phyloP scores from a whole-genome alignment of 2,797 vertebrate genomes.

The Bufotes viridis region DNA sequence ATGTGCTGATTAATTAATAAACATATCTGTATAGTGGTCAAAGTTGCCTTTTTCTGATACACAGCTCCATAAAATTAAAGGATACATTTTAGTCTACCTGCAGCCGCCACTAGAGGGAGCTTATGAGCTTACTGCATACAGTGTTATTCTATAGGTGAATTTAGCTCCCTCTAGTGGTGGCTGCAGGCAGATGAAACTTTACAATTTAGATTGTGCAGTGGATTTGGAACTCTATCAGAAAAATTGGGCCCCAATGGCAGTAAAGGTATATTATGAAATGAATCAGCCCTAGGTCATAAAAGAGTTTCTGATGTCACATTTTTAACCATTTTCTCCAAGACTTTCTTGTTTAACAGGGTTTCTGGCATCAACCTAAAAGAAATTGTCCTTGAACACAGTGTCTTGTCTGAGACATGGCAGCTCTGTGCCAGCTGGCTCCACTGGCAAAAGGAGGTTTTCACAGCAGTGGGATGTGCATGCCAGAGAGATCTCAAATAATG shows the following conservation, averaged over 20 bases:
- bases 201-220: not conserved
- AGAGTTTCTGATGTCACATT: not conserved
- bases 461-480: slow-evolving; percentile 46
- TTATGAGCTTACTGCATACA: too few relatives aligned
- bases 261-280: not conserved
- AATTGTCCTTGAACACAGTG: slow-evolving; percentile 56
- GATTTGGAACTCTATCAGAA: not conserved
- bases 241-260: not conserved
- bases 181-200: not conserved
- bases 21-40: too few relatives aligned
- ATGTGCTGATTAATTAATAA: too few relatives aligned
- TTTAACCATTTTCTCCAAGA: not conserved
- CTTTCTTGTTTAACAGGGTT: not conserved
- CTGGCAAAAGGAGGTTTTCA: slow-evolving; percentile 34
- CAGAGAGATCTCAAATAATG: slow-evolving; percentile 58
- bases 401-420: slow-evolving; percentile 21
- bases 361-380: not conserved
- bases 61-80: too few relatives aligned
- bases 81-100: too few relatives aligned
- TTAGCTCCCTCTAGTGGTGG: not conserved
- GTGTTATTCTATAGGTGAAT: not conserved
- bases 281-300: not conserved
- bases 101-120: too few relatives aligned
- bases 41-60: too few relatives aligned
- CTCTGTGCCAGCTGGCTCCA: slow-evolving; percentile 48